Base-by-base conservation (phyloP, 2,888 invertebrate species). In the Cantharis lateralis region DNA sequence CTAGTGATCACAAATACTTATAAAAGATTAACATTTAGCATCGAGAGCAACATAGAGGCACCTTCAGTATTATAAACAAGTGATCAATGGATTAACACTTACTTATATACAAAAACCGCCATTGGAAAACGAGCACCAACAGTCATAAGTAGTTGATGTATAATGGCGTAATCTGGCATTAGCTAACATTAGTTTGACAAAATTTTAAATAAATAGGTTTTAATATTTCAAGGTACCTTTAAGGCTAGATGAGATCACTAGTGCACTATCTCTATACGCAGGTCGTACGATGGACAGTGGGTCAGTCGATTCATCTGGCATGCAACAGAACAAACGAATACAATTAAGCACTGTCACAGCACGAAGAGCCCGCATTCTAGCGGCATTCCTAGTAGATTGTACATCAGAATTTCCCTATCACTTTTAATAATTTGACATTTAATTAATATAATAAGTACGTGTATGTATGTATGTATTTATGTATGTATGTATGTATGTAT, bases 221-320 rank as follows among this genome's bases (percentile, higher is more conserved):
- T 81, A 86, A 85, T 86, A 85, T 86, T 85, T 86, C 85, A 87
- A 87, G 87, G 86, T 87, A 87, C 87, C 86, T 82, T 88, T 88
- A 88, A 88, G 87, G 87, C 88, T 88, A 88, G 85, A 87, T 87
- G 87, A 87, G 87, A 88, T 88, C 88, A 88, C 88, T 88, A 88
- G 87, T 87, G 86, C 86, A 85, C 86, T 87, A 87, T 84, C 85
- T 82, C 85, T 86, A 86, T 84, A 84, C 83, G 83, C 84, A 84
- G 81, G 84, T 83, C 84, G 84, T 84, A 84, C 82, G 83, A 84
- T 83, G 84, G 83, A 84, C 83, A 81, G 79, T 79, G 81, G 71
- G 81, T 79, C 78, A 74, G 78, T 79, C 80, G 74, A 75, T 79
- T 77, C 77, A 75, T 76, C 72, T 80, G 76, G 77, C 78, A 79